A percentile compares a stretch with the other conserved stretches of the same genome.
Conservation (phyloP, 2,113 vertebrate species). For the Bolborhynchus lineola region DNA sequence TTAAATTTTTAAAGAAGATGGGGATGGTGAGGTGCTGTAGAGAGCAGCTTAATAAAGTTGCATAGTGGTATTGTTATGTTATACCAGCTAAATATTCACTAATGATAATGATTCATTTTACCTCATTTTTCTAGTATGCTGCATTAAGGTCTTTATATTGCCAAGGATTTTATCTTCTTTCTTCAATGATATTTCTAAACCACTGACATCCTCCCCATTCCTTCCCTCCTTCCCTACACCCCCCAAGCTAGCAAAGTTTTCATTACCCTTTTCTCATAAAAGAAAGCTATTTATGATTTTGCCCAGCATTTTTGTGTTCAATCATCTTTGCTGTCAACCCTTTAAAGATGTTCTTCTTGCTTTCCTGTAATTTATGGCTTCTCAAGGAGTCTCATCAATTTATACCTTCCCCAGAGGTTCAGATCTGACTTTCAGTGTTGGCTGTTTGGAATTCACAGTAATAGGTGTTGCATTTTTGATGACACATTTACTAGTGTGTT, state of each 20-base stretch:
- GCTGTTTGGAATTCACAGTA: slow-evolving; percentile 55
- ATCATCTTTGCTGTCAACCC: slow-evolving; percentile 53
- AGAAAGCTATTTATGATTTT: background rate
- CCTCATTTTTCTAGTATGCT: background rate
- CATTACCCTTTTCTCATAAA: background rate
- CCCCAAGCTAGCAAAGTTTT: background rate
- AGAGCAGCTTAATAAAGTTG: background rate
- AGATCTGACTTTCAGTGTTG: slow-evolving; percentile 14
- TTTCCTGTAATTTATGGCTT: slow-evolving; percentile 57
- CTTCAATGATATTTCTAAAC: background rate
- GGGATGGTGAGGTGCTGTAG: background rate
- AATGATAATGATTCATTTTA: slow-evolving; percentile 15
- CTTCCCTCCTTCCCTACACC: background rate
- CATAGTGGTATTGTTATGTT: background rate
- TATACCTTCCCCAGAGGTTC: slow-evolving; percentile 44
- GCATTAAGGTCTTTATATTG: background rate
- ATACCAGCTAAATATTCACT: slow-evolving; percentile 7
- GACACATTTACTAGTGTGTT: slow-evolving; percentile 42
- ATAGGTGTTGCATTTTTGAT: slow-evolving; percentile 55
- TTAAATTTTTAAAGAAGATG: background rate
- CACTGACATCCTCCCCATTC: background rate
- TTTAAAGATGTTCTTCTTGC: slow-evolving; percentile 20
- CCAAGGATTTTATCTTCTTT: background rate
- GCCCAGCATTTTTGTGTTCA: slow-evolving; percentile 11
- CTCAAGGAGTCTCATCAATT: slow-evolving; percentile 41